Evolutionary conservation across 1,140 invertebrate genomes (phyloP).

Genomic region (Plutomurus gul): DNA sequence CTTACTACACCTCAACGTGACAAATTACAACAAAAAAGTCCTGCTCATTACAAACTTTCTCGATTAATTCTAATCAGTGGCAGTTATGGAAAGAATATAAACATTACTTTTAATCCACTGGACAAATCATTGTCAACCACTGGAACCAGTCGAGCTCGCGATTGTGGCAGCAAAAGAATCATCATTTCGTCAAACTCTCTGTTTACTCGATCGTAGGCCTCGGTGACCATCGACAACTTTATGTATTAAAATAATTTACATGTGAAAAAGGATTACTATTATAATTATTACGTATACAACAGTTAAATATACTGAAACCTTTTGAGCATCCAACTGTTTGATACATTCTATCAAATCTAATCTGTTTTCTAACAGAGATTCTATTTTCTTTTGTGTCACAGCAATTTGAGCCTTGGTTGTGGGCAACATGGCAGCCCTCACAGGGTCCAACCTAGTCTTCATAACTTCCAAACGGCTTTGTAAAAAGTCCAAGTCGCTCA

Average conservation of each 20-base stretch:
- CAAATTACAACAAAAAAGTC: no score
- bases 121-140: no score
- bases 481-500: neutral
- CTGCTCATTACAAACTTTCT: no score
- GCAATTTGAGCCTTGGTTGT: neutral
- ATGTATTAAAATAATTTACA: neutral
- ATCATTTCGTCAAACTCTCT: no score
- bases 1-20: no score
- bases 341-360: neutral
- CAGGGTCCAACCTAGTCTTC: neutral
- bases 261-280: neutral
- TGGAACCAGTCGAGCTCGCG: no score
- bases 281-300: neutral
- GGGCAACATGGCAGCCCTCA: neutral
- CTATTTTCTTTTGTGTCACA: neutral
- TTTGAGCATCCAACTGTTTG: neutral
- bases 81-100: no score
- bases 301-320: no score
- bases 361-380: neutral
- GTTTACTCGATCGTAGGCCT: no score
- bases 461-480: neutral
- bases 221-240: conserved; percentile 40
- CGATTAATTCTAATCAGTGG: no score
- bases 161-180: no score
- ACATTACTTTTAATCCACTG: no score